Conservation (phyloP, 2,797 vertebrate species). For the Channa striata region DNA sequence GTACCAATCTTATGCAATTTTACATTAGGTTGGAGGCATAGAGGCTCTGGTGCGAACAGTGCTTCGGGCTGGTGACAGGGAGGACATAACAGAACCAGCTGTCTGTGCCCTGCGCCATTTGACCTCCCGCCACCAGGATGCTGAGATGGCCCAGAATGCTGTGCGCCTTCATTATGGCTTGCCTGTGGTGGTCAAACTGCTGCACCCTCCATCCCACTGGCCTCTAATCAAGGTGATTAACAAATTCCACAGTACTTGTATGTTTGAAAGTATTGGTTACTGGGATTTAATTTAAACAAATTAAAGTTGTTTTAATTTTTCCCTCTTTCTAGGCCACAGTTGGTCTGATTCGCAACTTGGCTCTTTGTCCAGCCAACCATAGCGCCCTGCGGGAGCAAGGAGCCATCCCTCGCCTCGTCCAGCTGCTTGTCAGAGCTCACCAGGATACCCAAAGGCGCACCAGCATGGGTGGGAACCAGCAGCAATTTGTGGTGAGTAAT, state of each 20-base stretch:
- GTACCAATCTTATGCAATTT: no score
- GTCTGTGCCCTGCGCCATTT: conserved; percentile 98
- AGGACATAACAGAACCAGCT: conserved; percentile 98
- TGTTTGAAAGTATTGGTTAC: background rate
- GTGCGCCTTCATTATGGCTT: conserved; percentile 97
- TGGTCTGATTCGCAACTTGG: conserved; percentile 97
- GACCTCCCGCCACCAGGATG: conserved; percentile 97
- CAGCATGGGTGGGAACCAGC: conserved; percentile 98
- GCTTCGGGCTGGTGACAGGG: conserved; percentile 95
- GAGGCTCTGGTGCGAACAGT: conserved; percentile 98
- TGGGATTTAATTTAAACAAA: background rate
- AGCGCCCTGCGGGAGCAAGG: conserved; percentile 97
- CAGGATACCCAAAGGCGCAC: conserved; percentile 98
- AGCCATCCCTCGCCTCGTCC: conserved; percentile 95
- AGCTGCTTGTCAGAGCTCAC: conserved; percentile 95
- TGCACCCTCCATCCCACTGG: conserved; percentile 99
- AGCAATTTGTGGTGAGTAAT: conserved; percentile 94
- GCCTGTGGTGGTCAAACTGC: conserved; percentile 96
- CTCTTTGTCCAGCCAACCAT: conserved; percentile 97
- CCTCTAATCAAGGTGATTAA: conserved; percentile 94
- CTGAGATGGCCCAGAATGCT: conserved; percentile 99
- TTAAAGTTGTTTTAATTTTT: background rate
- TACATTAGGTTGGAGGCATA: conserved; percentile 89
- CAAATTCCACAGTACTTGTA: background rate
- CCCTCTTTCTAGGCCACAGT: conserved; percentile 90